These are phyloP conservation scores for Trichosurus vulpecula DNA, from an alignment of 2,797 vertebrate species.

Conservation along the genomic window DNA sequence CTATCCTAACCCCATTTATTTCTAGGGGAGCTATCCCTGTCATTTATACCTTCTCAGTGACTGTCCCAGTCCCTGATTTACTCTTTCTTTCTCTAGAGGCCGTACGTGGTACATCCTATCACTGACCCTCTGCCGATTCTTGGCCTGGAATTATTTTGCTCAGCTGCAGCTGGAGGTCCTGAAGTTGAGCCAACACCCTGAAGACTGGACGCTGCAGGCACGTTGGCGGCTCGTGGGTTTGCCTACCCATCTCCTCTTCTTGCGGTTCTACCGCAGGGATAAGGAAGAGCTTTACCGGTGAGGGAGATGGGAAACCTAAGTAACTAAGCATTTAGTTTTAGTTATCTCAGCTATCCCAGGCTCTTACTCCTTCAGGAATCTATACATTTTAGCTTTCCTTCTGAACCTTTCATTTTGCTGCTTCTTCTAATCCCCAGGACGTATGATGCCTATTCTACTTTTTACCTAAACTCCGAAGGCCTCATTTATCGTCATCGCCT, in stretches of 20 bases:
- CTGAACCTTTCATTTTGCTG: neutral
- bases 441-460: constrained; percentile 94
- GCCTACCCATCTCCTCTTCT: constrained; percentile 86
- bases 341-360: neutral
- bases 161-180: constrained; percentile 89
- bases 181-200: constrained; percentile 92
- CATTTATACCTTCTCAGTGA: neutral
- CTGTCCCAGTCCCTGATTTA: neutral
- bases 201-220: constrained; percentile 91
- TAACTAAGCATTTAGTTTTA: neutral
- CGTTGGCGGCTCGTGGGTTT: constrained; percentile 92
- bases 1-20: neutral
- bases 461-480: constrained; percentile 91
- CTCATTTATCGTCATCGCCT: constrained; percentile 92
- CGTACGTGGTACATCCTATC: constrained; percentile 86
- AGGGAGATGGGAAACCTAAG: constrained; percentile 3
- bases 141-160: constrained; percentile 90
- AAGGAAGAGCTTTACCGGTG: constrained; percentile 91
- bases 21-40: neutral
- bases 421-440: constrained; percentile 81
- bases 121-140: constrained; percentile 86
- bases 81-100: constrained; percentile 83
- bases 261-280: constrained; percentile 91
- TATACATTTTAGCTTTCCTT: neutral
- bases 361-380: neutral